Evolutionary conservation across 1,140 invertebrate genomes (phyloP).

Genomic region (Magallana ariakensis): DNA sequence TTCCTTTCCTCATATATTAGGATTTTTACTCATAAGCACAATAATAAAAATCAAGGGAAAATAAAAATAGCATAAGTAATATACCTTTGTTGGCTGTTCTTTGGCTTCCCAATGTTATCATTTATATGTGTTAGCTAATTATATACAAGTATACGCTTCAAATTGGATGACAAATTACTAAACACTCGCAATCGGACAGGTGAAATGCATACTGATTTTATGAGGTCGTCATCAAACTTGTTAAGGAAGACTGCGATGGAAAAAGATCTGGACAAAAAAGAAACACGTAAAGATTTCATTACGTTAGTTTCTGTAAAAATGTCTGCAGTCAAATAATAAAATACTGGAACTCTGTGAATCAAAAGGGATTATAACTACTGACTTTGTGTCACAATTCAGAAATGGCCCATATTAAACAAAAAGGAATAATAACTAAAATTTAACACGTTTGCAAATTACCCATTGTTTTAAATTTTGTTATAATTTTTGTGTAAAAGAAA

Average conservation of each 20-base stretch:
- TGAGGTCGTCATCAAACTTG: slow-evolving; percentile 23
- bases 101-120: background rate
- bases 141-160: slow-evolving; percentile 36
- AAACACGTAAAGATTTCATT: background rate
- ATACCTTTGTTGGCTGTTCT: slow-evolving; percentile 10
- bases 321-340: too few species aligned
- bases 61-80: background rate
- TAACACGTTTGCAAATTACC: too few species aligned
- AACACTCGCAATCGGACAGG: slow-evolving; percentile 29
- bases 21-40: background rate
- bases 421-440: too few species aligned
- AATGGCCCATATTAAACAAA: too few species aligned
- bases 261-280: background rate
- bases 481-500: too few species aligned
- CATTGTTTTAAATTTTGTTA: too few species aligned
- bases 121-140: slow-evolving; percentile 19
- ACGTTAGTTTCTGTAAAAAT: too few species aligned
- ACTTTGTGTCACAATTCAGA: too few species aligned
- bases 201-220: slow-evolving; percentile 38
- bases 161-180: slow-evolving; percentile 37
- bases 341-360: too few species aligned
- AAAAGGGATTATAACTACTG: too few species aligned
- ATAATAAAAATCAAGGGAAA: background rate
- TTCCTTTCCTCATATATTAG: too few species aligned
- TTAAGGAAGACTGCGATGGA: background rate